Evolutionary conservation across 1,140 invertebrate species (phyloP), one percentile per base, ranked within the genome.

Genomic region (Hycleus phaleratus): DNA sequence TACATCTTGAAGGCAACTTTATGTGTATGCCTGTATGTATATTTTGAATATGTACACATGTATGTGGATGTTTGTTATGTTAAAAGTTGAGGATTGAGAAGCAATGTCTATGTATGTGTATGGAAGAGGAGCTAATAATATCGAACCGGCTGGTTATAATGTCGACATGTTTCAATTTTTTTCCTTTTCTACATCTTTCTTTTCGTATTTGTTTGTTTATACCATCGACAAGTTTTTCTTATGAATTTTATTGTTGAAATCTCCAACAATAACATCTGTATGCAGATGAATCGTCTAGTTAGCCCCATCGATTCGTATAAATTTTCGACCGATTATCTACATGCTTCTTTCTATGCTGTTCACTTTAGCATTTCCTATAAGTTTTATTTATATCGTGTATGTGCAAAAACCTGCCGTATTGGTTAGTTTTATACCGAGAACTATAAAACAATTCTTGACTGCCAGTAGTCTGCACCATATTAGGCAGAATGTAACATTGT

Each of bases 401-500:
- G 49, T 46, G 56, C 51, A 51, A 48, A 56, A 56, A 32, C 32
- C 32, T 42, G 43, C 46, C 58, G 46, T 49, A 56, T 49, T 50
- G 51, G 49, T 32, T 32, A 32, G 32, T 32, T 32, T 32, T 32
- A 57, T 57, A 49, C 48, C 44, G 44, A 57, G 56, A 38, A 49
- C 48, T 49, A 50, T 53, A 53, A 57, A 57, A 57, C 56, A 50
- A 47, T 47, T 46, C 50, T 32, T 32, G 48, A 55, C 50, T 56
- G 61, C 57, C 49, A 32, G 7, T 7, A 32, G 52, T 59, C 58
- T 56, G 53, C 18, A 45, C 61, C 61, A 59, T 59, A 62, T 62
- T 59, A 52, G 61, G 61, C 48, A 52, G 38, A 50, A 59, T 48
- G 53, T 62, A 62, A 62, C 61, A 62, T 59, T 62, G 61, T 62